Percentiles rank a stretch among this genome's conserved stretches.
phyloP scores from a whole-genome alignment of 2,888 invertebrate species.

The Sphinx pinastri region DNA sequence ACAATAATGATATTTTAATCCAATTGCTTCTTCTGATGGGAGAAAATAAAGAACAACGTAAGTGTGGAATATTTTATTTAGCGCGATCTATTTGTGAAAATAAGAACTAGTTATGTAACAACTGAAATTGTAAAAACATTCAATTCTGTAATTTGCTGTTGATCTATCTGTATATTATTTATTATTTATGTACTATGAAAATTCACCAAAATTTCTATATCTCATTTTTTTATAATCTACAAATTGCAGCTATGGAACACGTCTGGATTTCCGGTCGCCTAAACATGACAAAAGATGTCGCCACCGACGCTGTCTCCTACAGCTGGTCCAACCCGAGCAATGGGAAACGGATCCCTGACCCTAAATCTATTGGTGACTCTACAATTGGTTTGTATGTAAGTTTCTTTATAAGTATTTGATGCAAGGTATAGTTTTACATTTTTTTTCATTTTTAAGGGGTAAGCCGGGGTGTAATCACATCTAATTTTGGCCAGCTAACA shows the following conservation, averaged over 20 bases:
- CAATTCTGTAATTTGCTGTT: too few relatives aligned
- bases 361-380: conserved; percentile 44
- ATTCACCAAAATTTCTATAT: background rate
- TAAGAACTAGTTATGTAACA: too few relatives aligned
- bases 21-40: conserved; percentile 72
- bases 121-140: too few relatives aligned
- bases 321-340: conserved; percentile 65
- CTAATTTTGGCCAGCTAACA: too few relatives aligned
- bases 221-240: conserved; percentile 23
- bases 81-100: conserved; percentile 36
- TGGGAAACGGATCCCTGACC: conserved; percentile 60
- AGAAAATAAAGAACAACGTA: conserved; percentile 72
- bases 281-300: conserved; percentile 64
- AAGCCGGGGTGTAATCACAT: too few relatives aligned
- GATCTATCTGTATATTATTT: too few relatives aligned
- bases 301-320: conserved; percentile 52
- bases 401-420: conserved; percentile 9
- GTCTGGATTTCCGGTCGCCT: conserved; percentile 74
- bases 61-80: conserved; percentile 42
- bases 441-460: too few relatives aligned
- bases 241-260: conserved; percentile 65
- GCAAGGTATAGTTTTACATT: too few relatives aligned
- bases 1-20: conserved; percentile 61
- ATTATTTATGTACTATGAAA: too few relatives aligned
- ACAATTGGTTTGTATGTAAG: conserved; percentile 48